phyloP scores from a whole-genome alignment of 2,113 vertebrate genomes.

The Aspiorhynchus laticeps region DNA sequence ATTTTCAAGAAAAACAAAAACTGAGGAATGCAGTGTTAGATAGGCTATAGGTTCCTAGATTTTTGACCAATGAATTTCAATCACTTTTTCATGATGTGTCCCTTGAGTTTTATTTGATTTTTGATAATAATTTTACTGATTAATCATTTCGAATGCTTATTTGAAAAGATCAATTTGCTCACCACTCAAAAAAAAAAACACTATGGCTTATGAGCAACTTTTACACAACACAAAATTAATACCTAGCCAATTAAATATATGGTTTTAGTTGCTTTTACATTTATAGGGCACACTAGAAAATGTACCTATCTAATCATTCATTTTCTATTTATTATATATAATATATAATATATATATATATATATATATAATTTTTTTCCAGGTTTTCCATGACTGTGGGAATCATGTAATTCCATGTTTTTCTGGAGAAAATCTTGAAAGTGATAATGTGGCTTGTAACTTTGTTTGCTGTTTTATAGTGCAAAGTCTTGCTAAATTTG shows the following conservation, averaged over 20 bases:
- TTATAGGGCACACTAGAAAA: background rate
- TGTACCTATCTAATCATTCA: background rate
- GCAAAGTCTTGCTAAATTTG: background rate
- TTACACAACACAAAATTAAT: background rate
- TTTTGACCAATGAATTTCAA: too few species aligned
- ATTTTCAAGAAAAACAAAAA: background rate
- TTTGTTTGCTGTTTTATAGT: background rate
- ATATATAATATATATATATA: too few species aligned
- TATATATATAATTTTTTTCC: too few species aligned
- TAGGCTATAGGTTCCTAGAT: background rate
- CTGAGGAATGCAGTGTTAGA: background rate
- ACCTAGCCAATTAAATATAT: background rate
- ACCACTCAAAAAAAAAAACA: background rate
- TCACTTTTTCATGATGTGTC: background rate
- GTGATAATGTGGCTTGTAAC: background rate
- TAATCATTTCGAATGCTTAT: background rate
- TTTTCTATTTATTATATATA: too few species aligned
- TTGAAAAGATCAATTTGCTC: background rate
- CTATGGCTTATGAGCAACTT: background rate
- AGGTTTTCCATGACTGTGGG: background rate
- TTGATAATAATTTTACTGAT: background rate
- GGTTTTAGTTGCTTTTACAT: too few species aligned
- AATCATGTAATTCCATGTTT: background rate
- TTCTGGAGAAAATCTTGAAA: slow-evolving; percentile 7
- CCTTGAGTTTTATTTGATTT: background rate